Conservation (phyloP, 2,888 invertebrate genomes). For the Lepas anatifera region DNA sequence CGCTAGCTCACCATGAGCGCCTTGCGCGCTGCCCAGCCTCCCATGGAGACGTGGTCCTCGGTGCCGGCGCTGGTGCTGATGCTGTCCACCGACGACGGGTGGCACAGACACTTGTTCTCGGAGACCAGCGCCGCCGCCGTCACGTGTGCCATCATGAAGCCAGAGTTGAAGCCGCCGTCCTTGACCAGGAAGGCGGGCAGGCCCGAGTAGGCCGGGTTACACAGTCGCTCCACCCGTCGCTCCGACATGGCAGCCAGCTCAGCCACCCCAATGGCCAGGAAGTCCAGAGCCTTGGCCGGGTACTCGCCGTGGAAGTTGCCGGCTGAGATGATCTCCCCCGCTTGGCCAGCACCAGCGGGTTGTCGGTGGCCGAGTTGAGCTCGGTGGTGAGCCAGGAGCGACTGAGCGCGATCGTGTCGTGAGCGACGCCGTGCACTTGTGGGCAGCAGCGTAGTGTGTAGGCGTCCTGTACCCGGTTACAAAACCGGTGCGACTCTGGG, state of each 20-base stretch:
- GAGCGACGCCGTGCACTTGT: conserved; percentile 51
- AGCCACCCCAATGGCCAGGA: conserved; percentile 49
- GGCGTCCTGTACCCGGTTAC: conserved; percentile 51
- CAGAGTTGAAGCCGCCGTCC: conserved; percentile 54
- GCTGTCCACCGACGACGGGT: conserved; percentile 52
- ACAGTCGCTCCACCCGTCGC: conserved; percentile 47
- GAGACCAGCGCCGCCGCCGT: conserved; percentile 52
- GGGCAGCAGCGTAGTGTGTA: conserved; percentile 53
- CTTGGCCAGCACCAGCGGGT: conserved; percentile 46
- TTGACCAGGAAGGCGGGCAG: conserved; percentile 50
- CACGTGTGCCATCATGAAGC: conserved; percentile 54
- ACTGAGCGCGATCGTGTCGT: conserved; percentile 51
- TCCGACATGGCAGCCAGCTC: conserved; percentile 54
- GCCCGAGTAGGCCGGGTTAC: conserved; percentile 51
- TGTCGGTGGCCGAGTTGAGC: conserved; percentile 54
- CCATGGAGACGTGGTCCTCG: conserved; percentile 59
- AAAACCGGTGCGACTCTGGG: conserved; percentile 49
- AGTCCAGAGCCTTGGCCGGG: conserved; percentile 52
- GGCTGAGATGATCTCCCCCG: conserved; percentile 48
- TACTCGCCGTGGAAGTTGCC: conserved; percentile 60
- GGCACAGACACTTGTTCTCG: conserved; percentile 54
- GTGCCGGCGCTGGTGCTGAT: conserved; percentile 52
- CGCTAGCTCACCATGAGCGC: conserved; percentile 41
- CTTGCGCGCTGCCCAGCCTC: conserved; percentile 51
- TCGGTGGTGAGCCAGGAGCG: conserved; percentile 45